These are phyloP conservation scores for Zalophus californianus DNA, from an alignment of 2,797 vertebrate genomes.

Conservation along the genomic window DNA sequence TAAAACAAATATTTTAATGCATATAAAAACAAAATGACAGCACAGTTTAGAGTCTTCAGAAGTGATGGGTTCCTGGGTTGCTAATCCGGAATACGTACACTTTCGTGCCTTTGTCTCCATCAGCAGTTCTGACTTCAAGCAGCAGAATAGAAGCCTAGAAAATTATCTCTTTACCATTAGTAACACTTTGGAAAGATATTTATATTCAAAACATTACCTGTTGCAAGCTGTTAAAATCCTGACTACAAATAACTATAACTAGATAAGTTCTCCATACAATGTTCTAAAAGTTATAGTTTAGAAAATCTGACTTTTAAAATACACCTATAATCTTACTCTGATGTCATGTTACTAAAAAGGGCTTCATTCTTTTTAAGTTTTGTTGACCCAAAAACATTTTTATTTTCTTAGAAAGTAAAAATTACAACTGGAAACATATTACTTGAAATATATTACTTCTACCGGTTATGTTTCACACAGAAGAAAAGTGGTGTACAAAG, in stretches of 20 bases:
- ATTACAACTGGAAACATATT: slow-evolving; percentile 84
- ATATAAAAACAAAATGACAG: slow-evolving; percentile 96
- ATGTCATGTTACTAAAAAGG: slow-evolving; percentile 86
- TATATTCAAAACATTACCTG: slow-evolving; percentile 99
- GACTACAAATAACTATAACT: slow-evolving; percentile 87
- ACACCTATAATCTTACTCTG: slow-evolving; percentile 83
- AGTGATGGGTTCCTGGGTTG: slow-evolving; percentile 99
- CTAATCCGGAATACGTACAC: slow-evolving; percentile 99
- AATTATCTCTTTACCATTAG: slow-evolving; percentile 99
- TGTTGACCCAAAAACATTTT: slow-evolving; percentile 74
- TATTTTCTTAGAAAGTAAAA: slow-evolving; percentile 78
- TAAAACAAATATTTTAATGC: slow-evolving; percentile 93
- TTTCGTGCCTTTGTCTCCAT: slow-evolving; percentile 99
- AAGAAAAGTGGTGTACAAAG: slow-evolving; percentile 85
- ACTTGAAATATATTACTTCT: slow-evolving; percentile 85
- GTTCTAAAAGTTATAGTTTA: slow-evolving; percentile 85
- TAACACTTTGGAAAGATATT: slow-evolving; percentile 99
- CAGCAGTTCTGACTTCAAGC: slow-evolving; percentile 99
- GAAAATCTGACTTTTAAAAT: slow-evolving; percentile 83
- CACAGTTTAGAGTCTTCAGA: slow-evolving; percentile 99
- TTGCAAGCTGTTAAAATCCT: slow-evolving; percentile 92
- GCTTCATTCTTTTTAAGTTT: slow-evolving; percentile 84
- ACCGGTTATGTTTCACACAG: slow-evolving; percentile 87
- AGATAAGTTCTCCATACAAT: slow-evolving; percentile 81
- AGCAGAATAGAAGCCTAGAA: slow-evolving; percentile 99